Conservation (phyloP, 1,140 invertebrate species). For the Procambarus virginalis region DNA sequence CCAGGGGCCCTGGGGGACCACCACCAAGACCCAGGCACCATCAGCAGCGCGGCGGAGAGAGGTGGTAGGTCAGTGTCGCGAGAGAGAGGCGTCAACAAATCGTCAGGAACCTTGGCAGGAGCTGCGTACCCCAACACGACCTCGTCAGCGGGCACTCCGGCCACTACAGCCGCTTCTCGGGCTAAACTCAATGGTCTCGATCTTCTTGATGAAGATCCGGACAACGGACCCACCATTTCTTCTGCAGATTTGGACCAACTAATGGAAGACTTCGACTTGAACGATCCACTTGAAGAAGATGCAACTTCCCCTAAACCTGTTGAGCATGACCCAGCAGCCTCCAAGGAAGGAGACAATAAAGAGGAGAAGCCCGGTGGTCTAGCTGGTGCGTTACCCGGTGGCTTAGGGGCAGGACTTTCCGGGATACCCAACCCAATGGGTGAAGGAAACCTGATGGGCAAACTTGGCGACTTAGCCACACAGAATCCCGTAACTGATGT, state of each 20-base stretch:
- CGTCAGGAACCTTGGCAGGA: not conserved
- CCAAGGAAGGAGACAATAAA: constrained; percentile 28
- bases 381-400: constrained; percentile 67
- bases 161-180: constrained; percentile 1
- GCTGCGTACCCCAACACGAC: constrained; percentile 4
- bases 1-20: constrained; percentile 60
- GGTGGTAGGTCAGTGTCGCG: constrained; percentile 69
- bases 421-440: constrained; percentile 68
- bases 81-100: constrained; percentile 32
- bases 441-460: constrained; percentile 66
- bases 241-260: constrained; percentile 70
- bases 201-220: constrained; percentile 54
- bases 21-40: constrained; percentile 64
- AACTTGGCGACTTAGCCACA: constrained; percentile 69
- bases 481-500: constrained; percentile 69
- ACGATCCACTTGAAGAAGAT: constrained; percentile 62
- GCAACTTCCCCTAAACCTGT: constrained; percentile 14
- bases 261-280: constrained; percentile 69
- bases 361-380: constrained; percentile 64
- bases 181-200: constrained; percentile 66
- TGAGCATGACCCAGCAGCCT: constrained; percentile 16
- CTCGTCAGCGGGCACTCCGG: not conserved
- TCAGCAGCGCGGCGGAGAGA: constrained; percentile 67
- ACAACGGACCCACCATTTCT: constrained; percentile 63
- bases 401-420: constrained; percentile 68